Conservation (phyloP, 2,797 vertebrate genomes). For the Spinus pinus region DNA sequence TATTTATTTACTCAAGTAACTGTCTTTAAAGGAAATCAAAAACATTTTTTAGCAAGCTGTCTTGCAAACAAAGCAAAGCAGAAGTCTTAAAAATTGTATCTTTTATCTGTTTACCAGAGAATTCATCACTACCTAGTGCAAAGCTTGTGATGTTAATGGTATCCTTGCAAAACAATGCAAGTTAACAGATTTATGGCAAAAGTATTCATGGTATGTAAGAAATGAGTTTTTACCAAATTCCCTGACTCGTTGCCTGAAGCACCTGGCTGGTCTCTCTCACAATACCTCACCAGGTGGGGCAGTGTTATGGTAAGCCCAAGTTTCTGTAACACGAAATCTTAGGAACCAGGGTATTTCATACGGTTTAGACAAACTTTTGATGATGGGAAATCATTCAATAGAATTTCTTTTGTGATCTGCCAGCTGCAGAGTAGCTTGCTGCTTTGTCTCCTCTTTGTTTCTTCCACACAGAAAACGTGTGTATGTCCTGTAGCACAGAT, state of each 20-base stretch:
- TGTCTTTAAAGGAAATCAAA: background rate
- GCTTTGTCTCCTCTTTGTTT: rapidly evolving
- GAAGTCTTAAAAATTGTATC: background rate
- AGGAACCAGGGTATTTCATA: background rate
- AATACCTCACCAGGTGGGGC: background rate
- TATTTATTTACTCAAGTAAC: background rate
- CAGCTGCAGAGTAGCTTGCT: background rate
- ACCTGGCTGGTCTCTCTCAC: background rate
- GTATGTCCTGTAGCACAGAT: background rate
- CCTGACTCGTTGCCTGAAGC: background rate
- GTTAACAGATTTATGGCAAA: background rate
- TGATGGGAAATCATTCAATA: background rate
- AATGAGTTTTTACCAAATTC: background rate
- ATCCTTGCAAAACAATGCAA: background rate
- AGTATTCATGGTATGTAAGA: background rate
- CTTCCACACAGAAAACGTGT: rapidly evolving
- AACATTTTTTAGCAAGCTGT: background rate
- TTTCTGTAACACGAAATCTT: background rate
- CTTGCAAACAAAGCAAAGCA: background rate
- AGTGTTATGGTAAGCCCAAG: background rate
- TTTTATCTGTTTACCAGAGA: background rate
- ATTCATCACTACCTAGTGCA: background rate
- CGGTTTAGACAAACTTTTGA: background rate
- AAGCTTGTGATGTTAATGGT: background rate
- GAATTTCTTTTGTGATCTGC: background rate